Evolutionary conservation across 2,797 vertebrate species (phyloP).

Genomic region (Myripristis jacobus): DNA sequence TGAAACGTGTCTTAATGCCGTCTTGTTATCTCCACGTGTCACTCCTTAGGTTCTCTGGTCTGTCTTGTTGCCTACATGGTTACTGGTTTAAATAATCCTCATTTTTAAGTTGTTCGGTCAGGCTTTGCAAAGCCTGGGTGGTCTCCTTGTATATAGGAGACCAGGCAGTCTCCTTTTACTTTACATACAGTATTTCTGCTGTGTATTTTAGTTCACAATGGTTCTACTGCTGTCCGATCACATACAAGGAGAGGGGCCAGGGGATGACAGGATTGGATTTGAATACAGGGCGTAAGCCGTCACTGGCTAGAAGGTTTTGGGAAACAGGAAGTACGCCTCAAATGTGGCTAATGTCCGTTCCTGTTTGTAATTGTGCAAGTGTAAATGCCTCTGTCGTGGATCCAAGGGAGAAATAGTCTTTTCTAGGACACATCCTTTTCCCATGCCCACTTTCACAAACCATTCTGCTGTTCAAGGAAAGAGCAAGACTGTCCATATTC

Average conservation of each 20-base stretch:
- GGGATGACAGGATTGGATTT: slow-evolving; percentile 54
- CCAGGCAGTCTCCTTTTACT: slow-evolving; percentile 29
- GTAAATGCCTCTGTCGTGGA: slow-evolving; percentile 76
- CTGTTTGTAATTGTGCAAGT: slow-evolving; percentile 80
- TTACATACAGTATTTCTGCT: slow-evolving; percentile 56
- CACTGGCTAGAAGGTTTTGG: slow-evolving; percentile 60
- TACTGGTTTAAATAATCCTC: slow-evolving; percentile 58
- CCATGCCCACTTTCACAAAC: slow-evolving; percentile 38
- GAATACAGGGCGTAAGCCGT: slow-evolving; percentile 52
- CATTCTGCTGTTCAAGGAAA: slow-evolving; percentile 42
- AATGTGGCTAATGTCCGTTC: slow-evolving; percentile 66
- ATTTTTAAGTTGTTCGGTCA: slow-evolving; percentile 41
- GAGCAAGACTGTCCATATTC: slow-evolving; percentile 20
- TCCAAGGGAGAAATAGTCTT: slow-evolving; percentile 70
- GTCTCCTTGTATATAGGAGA: slow-evolving; percentile 48
- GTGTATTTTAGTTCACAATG: slow-evolving; percentile 46
- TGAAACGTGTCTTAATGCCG: slow-evolving; percentile 24
- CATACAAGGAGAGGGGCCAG: slow-evolving; percentile 51
- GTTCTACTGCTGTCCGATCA: slow-evolving; percentile 55
- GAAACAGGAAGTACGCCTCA: slow-evolving; percentile 69
- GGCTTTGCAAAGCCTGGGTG: slow-evolving; percentile 52
- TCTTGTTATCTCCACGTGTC: slow-evolving; percentile 44
- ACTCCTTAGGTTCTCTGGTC: slow-evolving; percentile 28
- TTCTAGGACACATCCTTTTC: slow-evolving; percentile 32
- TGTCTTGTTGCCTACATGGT: slow-evolving; percentile 44